phyloP scores from a whole-genome alignment of 2,797 vertebrate species.

The Austrolebias charrua region DNA sequence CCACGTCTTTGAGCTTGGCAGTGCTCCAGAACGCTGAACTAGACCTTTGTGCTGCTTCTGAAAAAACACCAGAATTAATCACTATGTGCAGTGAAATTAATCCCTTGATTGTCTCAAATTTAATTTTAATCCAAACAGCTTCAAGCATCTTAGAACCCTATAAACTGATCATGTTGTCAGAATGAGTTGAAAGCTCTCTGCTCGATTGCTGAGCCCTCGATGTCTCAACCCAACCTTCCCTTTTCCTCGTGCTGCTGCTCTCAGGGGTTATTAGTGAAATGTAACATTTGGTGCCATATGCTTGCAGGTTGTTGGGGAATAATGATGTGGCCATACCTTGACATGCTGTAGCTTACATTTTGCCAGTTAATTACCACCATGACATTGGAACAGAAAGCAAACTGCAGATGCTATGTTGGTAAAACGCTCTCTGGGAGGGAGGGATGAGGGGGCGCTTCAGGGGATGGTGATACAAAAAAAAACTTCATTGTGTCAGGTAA shows the following conservation, averaged over 20 bases:
- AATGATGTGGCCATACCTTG: constrained; percentile 64
- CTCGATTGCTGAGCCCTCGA: constrained; percentile 27
- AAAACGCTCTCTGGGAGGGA: constrained; percentile 50
- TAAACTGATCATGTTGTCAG: constrained; percentile 34
- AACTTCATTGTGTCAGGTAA: constrained; percentile 22
- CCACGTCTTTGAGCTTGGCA: constrained; percentile 28
- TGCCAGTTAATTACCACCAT: constrained; percentile 81
- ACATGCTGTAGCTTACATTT: constrained; percentile 75
- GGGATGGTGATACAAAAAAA: constrained; percentile 41
- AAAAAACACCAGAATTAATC: not conserved
- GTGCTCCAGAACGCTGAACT: constrained; percentile 3
- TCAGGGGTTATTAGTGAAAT: constrained; percentile 78
- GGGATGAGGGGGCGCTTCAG: constrained; percentile 12
- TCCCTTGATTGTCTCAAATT: constrained; percentile 22
- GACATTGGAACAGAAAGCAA: constrained; percentile 74
- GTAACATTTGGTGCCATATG: constrained; percentile 84
- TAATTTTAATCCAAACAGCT: constrained; percentile 33
- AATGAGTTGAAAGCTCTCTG: constrained; percentile 49
- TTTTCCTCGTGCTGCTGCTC: constrained; percentile 55
- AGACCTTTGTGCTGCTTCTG: constrained; percentile 18
- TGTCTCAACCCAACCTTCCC: constrained; percentile 36
- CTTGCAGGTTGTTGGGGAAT: constrained; percentile 80
- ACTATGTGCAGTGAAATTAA: constrained; percentile 20
- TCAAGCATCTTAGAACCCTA: constrained; percentile 24
- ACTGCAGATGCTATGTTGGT: constrained; percentile 60